Conservation (phyloP, 2,888 invertebrate species). For the Cacoxenus indagator region DNA sequence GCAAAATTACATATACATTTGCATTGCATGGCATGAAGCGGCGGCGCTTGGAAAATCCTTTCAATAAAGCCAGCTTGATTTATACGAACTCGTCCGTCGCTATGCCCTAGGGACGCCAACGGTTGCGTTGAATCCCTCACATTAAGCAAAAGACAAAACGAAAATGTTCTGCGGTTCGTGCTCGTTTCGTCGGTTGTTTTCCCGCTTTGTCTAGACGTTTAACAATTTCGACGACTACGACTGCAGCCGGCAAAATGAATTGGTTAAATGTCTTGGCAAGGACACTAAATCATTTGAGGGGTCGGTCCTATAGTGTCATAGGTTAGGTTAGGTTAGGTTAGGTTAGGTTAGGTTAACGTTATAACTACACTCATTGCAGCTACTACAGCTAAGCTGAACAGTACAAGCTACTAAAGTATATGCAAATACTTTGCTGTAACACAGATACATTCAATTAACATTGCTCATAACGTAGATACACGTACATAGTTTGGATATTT, state of each 20-base stretch:
- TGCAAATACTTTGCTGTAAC: not conserved
- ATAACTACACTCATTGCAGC: not conserved
- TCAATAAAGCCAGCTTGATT: not conserved
- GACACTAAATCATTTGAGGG: conserved; percentile 9
- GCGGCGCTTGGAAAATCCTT: not conserved
- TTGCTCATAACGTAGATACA: not conserved
- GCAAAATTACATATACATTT: no score
- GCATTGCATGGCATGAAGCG: not conserved
- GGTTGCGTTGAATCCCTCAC: no score
- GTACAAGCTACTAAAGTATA: not conserved
- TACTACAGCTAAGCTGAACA: not conserved
- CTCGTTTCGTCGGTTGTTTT: not conserved
- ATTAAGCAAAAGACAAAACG: not conserved
- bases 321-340: not conserved
- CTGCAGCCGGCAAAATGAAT: conserved; percentile 40
- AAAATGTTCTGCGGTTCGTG: not conserved
- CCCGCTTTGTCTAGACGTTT: conserved; percentile 55
- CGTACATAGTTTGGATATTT: not conserved
- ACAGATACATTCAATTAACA: not conserved
- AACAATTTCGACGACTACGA: conserved; percentile 44
- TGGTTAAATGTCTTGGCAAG: conserved; percentile 1
- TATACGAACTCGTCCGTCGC: not conserved
- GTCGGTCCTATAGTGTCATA: not conserved
- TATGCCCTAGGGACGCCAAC: not conserved
- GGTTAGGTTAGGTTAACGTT: not conserved